A percentile compares a stretch with the other conserved stretches of the same genome.
Conservation (phyloP, 2,888 invertebrate genomes). For the Oscheius sp. region DNA sequence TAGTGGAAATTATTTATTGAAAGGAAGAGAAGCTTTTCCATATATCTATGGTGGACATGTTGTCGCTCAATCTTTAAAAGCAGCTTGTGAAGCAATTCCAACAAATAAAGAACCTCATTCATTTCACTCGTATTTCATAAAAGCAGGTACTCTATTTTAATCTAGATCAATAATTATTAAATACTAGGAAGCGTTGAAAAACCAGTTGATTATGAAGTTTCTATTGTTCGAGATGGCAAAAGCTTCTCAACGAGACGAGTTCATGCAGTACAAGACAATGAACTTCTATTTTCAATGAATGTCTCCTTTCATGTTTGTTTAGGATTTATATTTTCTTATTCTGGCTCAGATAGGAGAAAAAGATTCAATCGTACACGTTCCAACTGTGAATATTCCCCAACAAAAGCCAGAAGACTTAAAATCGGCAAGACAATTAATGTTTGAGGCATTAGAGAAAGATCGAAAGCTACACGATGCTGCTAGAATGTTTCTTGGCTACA, state of each 20-base stretch:
- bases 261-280: constrained; percentile 70
- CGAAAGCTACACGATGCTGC: constrained; percentile 3
- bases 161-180: not conserved
- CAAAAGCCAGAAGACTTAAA: constrained; percentile 63
- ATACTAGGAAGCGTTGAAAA: constrained; percentile 39
- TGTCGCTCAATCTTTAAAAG: constrained; percentile 70
- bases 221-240: constrained; percentile 70
- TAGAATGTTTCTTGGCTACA: constrained; percentile 26
- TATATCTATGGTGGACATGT: constrained; percentile 60
- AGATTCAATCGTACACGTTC: constrained; percentile 45
- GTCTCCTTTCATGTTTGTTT: constrained; percentile 35
- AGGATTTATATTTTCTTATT: too few relatives aligned
- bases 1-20: constrained; percentile 29
- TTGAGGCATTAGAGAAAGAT: constrained; percentile 15
- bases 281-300: constrained; percentile 65
- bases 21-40: constrained; percentile 31
- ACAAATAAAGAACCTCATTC: constrained; percentile 69
- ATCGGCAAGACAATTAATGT: constrained; percentile 23
- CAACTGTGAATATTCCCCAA: constrained; percentile 70
- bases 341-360: constrained; percentile 29
- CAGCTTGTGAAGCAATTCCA: constrained; percentile 69
- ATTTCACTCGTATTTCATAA: constrained; percentile 71
- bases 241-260: constrained; percentile 70
- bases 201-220: constrained; percentile 71
- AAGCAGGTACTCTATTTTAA: constrained; percentile 63